Evolutionary conservation across 2,113 vertebrate genomes (phyloP).

Genomic region (Cercopithecus mona): DNA sequence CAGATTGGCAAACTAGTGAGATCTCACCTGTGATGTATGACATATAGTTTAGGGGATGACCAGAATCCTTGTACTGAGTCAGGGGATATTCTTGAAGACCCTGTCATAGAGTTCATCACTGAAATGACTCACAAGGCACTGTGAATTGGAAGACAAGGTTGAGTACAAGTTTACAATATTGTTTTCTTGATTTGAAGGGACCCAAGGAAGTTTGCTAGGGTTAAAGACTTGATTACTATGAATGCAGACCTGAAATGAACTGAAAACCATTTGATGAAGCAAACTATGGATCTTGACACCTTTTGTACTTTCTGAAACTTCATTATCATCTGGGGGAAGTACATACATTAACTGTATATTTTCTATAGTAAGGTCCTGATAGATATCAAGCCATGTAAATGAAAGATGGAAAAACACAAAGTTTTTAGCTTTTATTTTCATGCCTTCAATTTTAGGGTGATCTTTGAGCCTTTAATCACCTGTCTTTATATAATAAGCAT

Average conservation of each 20-base stretch:
- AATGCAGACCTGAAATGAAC: neutral
- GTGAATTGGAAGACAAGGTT: neutral
- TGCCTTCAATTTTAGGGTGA: neutral
- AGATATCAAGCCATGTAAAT: neutral
- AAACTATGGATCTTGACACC: neutral
- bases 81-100: neutral
- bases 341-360: neutral
- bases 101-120: neutral
- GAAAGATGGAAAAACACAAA: neutral
- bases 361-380: neutral
- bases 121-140: neutral
- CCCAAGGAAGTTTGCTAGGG: neutral
- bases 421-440: constrained; percentile 30
- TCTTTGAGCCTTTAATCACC: constrained; percentile 4
- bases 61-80: neutral
- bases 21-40: neutral
- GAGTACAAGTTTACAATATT: neutral
- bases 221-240: neutral
- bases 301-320: neutral
- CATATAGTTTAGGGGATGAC: neutral
- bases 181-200: neutral
- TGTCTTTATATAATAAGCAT: neutral
- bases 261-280: neutral
- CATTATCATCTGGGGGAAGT: neutral
- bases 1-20: neutral